phyloP scores from a whole-genome alignment of 2,113 vertebrate species.

The Calcarius ornatus region DNA sequence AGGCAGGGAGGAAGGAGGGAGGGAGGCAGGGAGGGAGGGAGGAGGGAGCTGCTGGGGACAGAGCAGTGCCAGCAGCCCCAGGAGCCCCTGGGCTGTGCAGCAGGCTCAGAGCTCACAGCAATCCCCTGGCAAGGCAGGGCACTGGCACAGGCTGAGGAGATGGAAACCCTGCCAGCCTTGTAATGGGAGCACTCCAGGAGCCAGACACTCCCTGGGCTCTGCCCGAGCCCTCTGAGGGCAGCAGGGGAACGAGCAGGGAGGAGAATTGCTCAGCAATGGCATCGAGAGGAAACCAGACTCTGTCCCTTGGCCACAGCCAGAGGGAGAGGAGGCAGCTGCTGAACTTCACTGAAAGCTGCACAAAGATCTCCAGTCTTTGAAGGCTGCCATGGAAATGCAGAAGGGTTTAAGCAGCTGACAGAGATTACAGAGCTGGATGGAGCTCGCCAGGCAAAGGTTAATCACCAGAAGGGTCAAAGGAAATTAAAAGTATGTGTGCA shows the following conservation, averaged over 20 bases:
- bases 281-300: neutral
- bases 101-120: neutral
- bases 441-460: neutral
- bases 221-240: neutral
- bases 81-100: accelerated
- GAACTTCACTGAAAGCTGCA: neutral
- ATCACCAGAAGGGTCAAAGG: neutral
- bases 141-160: neutral
- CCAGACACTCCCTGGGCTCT: neutral
- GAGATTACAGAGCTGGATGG: neutral
- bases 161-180: neutral
- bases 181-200: neutral
- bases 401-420: neutral
- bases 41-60: neutral
- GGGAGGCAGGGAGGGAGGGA: neutral
- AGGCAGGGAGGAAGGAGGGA: neutral
- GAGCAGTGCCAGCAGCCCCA: neutral
- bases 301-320: neutral
- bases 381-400: neutral
- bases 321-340: neutral
- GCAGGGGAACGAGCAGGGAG: neutral
- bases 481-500: neutral
- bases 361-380: neutral
- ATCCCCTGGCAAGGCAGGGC: neutral
- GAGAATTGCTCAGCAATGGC: neutral